Base-by-base conservation (phyloP, 2,797 vertebrate species). In the Nyctibius grandis region DNA sequence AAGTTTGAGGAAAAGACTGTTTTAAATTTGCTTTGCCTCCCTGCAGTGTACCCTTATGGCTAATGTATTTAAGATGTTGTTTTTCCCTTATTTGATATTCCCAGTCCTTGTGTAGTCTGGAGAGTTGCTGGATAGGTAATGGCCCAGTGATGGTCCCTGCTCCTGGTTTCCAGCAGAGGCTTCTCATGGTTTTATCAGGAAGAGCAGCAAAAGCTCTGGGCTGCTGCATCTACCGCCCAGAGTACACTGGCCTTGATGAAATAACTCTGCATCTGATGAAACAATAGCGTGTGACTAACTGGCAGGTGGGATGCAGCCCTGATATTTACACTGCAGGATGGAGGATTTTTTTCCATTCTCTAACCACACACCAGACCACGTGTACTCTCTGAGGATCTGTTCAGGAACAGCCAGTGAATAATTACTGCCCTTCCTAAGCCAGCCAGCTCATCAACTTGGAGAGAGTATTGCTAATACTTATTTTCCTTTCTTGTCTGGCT, bases 111-210 rank as follows among this genome's bases (percentile, higher is more conserved):
- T 9, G 2, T 10, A 50, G 10, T 33, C 63, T 18, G 20, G n/a
- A 11, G 29, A 40, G 40, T 16, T 72, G 53, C 20, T 50, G 44
- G 44, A 3, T 7, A 14, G 25, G 33, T 42, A 10, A 10, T 8
- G 23, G 25, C 22, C 16, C 45, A 67, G 17, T 34, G 47, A 15
- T 16, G 33, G 22, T 56, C 33, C n/a, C n/a, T 83, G 57, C 25
- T 78, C 23, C 56, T 0, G 0, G 7, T 45, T 6, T 44, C 29
- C 23, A 65, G 50, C 3, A 0, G 6, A 16, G 38, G 11, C 44
- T 61, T 60, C 21, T 36, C 28, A 4, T 0, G 3, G 38, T 11
- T 82, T 81, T 73, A 34, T 65, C 54, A 34, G 23, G 34, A 73
- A 48, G 23, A 15, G 40, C 68, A 75, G 84, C 25, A 40, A 29